phyloP scores from a whole-genome alignment of 2,797 vertebrate genomes.

The Coregonus ussuriensis region DNA sequence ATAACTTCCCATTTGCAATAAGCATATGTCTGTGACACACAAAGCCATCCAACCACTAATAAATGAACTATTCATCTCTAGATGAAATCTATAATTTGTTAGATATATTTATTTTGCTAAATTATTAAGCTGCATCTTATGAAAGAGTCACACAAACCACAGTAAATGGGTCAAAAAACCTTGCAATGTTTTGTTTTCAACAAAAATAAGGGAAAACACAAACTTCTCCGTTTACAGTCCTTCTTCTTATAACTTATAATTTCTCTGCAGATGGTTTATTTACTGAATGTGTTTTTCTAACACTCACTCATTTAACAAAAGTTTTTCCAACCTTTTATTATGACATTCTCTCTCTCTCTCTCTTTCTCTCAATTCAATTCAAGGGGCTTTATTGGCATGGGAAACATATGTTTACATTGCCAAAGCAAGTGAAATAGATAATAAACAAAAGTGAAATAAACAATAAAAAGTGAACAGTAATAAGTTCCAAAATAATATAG shows the following conservation, averaged over 20 bases:
- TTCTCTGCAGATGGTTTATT: neutral
- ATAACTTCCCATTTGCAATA: constrained; percentile 21
- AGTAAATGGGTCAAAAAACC: constrained; percentile 1
- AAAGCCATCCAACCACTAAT: neutral
- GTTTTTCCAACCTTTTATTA: neutral
- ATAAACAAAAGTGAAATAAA: too few species aligned
- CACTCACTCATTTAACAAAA: neutral
- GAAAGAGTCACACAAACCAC: constrained; percentile 10
- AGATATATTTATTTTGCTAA: neutral
- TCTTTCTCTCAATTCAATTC: too few species aligned
- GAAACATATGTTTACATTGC: too few species aligned
- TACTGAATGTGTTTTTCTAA: neutral
- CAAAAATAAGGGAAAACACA: constrained; percentile 21
- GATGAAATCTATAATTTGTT: neutral
- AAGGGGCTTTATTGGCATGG: too few species aligned
- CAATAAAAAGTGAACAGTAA: too few species aligned
- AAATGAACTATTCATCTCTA: neutral
- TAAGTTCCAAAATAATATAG: too few species aligned
- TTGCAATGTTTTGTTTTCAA: neutral
- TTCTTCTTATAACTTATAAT: neutral
- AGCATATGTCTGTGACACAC: constrained; percentile 14
- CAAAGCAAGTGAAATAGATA: too few species aligned
- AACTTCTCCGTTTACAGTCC: constrained; percentile 23
- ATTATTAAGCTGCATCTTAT: neutral
- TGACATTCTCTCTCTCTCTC: neutral